A percentile compares a stretch with the other conserved stretches of the same genome.
Conservation (phyloP, 2,797 vertebrate genomes). For the Siniperca obscura region DNA sequence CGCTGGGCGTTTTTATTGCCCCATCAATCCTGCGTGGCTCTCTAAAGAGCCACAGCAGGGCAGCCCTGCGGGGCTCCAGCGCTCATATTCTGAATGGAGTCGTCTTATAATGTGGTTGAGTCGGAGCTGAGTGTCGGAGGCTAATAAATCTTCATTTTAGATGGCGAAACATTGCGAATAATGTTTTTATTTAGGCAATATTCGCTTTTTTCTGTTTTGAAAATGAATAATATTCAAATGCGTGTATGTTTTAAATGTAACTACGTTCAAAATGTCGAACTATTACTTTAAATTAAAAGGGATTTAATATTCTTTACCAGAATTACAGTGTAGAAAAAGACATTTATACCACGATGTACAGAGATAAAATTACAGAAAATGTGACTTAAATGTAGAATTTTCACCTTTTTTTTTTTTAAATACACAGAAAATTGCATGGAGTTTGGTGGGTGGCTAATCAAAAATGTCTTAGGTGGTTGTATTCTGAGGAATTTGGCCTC, state of each 20-base stretch:
- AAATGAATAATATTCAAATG: too few species aligned
- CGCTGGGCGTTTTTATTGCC: slow-evolving; percentile 28
- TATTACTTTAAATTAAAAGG: background rate
- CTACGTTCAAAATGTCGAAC: background rate
- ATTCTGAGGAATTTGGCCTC: too few species aligned
- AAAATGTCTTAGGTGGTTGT: background rate
- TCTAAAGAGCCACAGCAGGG: background rate
- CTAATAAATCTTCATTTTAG: background rate
- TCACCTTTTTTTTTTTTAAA: background rate
- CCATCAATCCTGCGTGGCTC: slow-evolving; percentile 20
- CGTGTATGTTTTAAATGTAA: too few species aligned
- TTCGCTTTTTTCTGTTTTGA: too few species aligned
- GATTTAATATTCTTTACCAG: too few species aligned
- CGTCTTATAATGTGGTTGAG: background rate
- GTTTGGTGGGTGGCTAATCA: background rate
- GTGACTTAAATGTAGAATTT: too few species aligned
- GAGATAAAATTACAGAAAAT: background rate
- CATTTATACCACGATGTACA: background rate
- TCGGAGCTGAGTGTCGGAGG: background rate
- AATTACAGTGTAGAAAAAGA: too few species aligned
- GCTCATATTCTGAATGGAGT: slow-evolving; percentile 4
- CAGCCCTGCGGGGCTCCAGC: background rate
- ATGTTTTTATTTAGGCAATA: background rate
- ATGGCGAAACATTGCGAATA: too few species aligned
- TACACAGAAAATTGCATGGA: background rate